These are phyloP conservation scores for Orchesellides sinensis DNA, from an alignment of 2,888 invertebrate species.

Conservation along the genomic window DNA sequence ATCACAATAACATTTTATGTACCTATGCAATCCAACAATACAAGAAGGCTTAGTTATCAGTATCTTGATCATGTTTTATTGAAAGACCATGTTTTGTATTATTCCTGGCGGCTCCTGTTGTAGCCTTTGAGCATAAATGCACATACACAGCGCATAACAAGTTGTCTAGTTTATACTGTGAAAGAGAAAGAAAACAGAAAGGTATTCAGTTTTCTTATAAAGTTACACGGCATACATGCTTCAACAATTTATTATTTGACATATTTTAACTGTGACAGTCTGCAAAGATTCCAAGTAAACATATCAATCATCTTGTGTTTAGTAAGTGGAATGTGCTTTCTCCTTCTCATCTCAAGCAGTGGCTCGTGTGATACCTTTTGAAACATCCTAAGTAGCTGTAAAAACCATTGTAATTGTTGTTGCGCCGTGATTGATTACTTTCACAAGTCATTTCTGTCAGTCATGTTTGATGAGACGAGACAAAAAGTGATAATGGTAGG, in stretches of 20 bases:
- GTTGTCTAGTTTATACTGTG: conserved; percentile 8
- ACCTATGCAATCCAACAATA: too few species aligned
- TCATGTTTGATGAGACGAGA: conserved; percentile 47
- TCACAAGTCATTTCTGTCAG: conserved; percentile 37
- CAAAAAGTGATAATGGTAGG: conserved; percentile 8
- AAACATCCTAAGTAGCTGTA: conserved; percentile 21
- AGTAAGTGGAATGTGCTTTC: conserved; percentile 15
- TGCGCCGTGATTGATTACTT: conserved; percentile 52
- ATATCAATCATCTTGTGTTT: conserved; percentile 55
- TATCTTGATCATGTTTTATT: not conserved
- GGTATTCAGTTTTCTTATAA: not conserved
- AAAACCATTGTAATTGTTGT: conserved; percentile 38
- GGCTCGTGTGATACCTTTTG: not conserved
- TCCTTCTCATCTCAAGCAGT: not conserved
- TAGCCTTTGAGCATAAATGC: not conserved
- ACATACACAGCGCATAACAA: not conserved
- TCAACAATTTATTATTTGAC: conserved; percentile 64
- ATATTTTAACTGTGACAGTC: conserved; percentile 59
- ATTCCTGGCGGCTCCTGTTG: not conserved
- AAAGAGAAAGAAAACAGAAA: conserved; percentile 6
- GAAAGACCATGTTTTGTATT: not conserved
- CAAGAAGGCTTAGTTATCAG: conserved; percentile 16
- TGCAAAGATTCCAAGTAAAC: conserved; percentile 59
- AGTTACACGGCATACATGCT: not conserved
- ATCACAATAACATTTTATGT: too few species aligned